A percentile compares a stretch with the other conserved stretches of the same genome.
phyloP scores from a whole-genome alignment of 2,888 invertebrate species.

The Drosophila limbata region DNA sequence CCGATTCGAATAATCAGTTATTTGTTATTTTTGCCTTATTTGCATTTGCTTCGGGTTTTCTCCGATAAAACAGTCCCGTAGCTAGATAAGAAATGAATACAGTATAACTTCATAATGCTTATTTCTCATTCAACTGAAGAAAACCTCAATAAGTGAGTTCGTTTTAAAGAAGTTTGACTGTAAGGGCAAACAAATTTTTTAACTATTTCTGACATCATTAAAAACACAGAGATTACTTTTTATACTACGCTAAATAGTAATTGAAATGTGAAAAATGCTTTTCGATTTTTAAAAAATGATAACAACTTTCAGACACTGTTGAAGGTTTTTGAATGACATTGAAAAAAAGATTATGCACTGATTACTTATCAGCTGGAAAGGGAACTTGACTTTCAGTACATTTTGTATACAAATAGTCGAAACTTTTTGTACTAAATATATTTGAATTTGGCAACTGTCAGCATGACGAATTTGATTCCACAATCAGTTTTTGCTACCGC shows the following conservation, averaged over 20 bases:
- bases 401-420: conserved; percentile 13
- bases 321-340: conserved; percentile 14
- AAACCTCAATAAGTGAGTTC: background rate
- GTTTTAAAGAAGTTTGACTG: background rate
- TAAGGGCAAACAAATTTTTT: background rate
- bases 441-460: conserved; percentile 3
- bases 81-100: conserved; percentile 3
- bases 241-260: background rate
- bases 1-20: conserved; percentile 10
- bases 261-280: conserved; percentile 1
- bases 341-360: conserved; percentile 9
- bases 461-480: conserved; percentile 11
- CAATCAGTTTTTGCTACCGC: background rate
- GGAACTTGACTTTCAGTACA: conserved; percentile 11
- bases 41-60: conserved; percentile 5
- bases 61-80: background rate
- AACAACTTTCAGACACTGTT: conserved; percentile 1
- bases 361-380: conserved; percentile 14
- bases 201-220: background rate
- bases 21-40: conserved; percentile 4
- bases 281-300: background rate
- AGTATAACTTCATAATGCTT: background rate
- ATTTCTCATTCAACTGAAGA: background rate
- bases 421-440: conserved; percentile 1
- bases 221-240: background rate